Evolutionary conservation across 2,888 invertebrate genomes (phyloP).

Genomic region (Hetaerina titia): DNA sequence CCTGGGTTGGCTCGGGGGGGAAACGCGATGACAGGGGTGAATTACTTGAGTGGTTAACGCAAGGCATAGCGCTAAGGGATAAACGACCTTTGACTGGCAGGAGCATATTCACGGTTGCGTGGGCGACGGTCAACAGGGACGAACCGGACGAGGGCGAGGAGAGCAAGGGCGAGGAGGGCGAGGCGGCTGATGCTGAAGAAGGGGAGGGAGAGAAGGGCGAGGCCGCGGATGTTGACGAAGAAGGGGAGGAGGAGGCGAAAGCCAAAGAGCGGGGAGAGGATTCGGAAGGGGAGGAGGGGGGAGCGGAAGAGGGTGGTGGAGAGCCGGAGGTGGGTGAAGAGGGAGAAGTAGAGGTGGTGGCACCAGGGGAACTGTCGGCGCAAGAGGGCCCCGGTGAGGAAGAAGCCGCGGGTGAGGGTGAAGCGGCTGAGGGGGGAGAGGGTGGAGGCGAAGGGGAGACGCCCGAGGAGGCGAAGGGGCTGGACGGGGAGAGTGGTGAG

Average conservation of each 20-base stretch:
- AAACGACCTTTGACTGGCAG: background rate
- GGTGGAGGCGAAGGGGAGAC: slow-evolving; percentile 70
- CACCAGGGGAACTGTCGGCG: slow-evolving; percentile 68
- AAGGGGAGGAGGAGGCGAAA: slow-evolving; percentile 74
- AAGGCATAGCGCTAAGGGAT: background rate
- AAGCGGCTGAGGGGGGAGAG: slow-evolving; percentile 73
- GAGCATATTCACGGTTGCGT: slow-evolving; percentile 39
- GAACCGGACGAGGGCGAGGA: background rate
- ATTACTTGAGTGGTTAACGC: slow-evolving; percentile 4
- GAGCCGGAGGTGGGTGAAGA: slow-evolving; percentile 73
- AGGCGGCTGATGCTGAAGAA: background rate
- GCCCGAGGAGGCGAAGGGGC: slow-evolving; percentile 68
- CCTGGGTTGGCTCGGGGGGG: background rate
- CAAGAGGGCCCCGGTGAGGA: slow-evolving; percentile 72
- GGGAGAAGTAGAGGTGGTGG: slow-evolving; percentile 69
- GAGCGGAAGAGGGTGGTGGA: slow-evolving; percentile 75
- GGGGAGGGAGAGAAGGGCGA: background rate
- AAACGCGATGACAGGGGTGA: background rate
- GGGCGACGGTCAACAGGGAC: slow-evolving; percentile 15
- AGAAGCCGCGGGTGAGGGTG: slow-evolving; percentile 73
- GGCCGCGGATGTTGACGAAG: slow-evolving; percentile 69
- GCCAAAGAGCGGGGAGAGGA: slow-evolving; percentile 61
- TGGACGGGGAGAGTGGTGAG: slow-evolving; percentile 41
- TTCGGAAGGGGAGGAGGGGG: slow-evolving; percentile 70
- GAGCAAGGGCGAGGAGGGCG: background rate